These are phyloP conservation scores for Pelecanoides urinatrix DNA, from an alignment of 2,113 vertebrate species.

Conservation along the genomic window DNA sequence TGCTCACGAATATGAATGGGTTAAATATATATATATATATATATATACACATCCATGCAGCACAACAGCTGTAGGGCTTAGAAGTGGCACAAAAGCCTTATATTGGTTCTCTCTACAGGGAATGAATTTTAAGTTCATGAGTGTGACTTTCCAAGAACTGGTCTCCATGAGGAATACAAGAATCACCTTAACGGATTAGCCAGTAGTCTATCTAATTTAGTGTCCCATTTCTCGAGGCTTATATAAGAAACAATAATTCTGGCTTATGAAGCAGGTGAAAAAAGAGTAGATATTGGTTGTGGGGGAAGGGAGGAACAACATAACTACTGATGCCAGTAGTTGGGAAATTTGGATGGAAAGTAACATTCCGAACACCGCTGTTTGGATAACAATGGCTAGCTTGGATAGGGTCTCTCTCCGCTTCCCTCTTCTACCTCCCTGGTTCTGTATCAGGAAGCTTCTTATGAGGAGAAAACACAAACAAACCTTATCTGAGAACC, in stretches of 20 bases:
- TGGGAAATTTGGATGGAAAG: background rate
- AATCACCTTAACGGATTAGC: constrained; percentile 30
- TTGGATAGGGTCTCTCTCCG: background rate
- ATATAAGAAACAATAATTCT: constrained; percentile 19
- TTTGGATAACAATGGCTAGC: background rate
- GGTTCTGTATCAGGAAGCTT: background rate
- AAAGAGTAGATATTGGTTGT: background rate
- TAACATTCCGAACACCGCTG: background rate
- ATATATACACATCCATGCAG: no score
- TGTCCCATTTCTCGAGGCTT: background rate
- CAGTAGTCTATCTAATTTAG: constrained; percentile 22
- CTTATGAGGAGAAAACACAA: background rate
- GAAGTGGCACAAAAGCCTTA: background rate
- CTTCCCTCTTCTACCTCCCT: background rate
- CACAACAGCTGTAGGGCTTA: background rate
- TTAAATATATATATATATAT: background rate
- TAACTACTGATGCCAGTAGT: background rate
- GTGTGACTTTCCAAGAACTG: background rate
- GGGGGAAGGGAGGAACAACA: background rate
- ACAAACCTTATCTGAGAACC: background rate
- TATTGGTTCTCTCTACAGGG: background rate
- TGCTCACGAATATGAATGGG: background rate
- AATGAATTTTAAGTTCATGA: constrained; percentile 4
- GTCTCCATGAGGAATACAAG: constrained; percentile 1
- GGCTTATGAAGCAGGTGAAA: background rate